Conservation (phyloP, 2,888 invertebrate species). For the Lepeophtheirus nordmannii region DNA sequence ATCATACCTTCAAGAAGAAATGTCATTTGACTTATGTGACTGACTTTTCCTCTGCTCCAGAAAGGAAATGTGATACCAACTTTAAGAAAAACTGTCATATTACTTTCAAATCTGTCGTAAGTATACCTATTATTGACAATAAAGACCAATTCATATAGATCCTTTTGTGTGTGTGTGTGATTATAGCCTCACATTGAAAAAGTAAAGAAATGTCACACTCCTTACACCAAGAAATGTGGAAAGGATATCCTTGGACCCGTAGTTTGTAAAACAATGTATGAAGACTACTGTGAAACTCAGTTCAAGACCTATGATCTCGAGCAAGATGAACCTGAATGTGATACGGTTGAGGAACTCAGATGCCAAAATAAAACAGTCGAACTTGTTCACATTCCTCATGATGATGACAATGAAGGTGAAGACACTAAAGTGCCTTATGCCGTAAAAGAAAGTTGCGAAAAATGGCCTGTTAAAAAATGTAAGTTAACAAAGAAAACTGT, state of each 20-base stretch:
- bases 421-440: background rate
- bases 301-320: background rate
- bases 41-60: background rate
- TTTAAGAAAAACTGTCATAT: background rate
- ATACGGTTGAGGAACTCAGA: background rate
- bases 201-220: constrained; percentile 9
- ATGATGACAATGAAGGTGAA: background rate
- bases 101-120: background rate
- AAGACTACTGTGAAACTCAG: background rate
- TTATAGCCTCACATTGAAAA: too few relatives aligned
- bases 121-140: background rate
- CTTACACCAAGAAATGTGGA: constrained; percentile 3
- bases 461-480: background rate
- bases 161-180: background rate
- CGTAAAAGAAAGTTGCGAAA: background rate
- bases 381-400: background rate
- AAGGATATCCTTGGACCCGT: background rate
- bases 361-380: background rate
- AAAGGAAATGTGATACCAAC: background rate
- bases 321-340: constrained; percentile 8
- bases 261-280: background rate
- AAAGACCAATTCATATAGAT: background rate
- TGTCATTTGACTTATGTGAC: background rate
- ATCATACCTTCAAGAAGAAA: background rate
- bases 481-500: background rate